Evolutionary conservation across 2,797 vertebrate genomes (phyloP), one percentile per base, ranked within the genome.

Genomic region (Chiroxiphia lanceolata): DNA sequence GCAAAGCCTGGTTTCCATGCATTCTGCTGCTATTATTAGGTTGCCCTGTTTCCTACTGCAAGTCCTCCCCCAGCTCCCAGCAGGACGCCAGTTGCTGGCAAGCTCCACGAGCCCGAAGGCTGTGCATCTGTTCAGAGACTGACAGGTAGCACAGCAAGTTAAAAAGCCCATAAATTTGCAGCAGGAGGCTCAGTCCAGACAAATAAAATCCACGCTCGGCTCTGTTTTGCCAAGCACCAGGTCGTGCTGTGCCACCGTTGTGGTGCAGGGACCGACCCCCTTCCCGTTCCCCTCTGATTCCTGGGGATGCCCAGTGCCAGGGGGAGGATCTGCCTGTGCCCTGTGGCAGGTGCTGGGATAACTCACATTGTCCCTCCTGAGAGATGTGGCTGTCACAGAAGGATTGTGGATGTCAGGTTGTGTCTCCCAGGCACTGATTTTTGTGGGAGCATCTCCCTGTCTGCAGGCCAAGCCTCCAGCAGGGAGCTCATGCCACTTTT

Each of bases 41-140:
- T 7, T 53, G 51, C 53, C 33, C 54, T 56, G 54, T 20, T n/a
- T 56, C 54, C 33, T 7, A 9, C 54, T 56, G 54, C 54, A 10
- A 56, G 33, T n/a, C 54, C 54, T 56, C 31, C 54, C 54, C 11
- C 54, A n/a, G 54, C 20, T 21, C 19, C 54, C 54, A n/a, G 54
- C 54, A 56, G 31, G 54, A 56, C 9, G 20, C 54, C 93, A 85
- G 90, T 38, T 83, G 86, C 93, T 96, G 95, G 95, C 93, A 83
- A 78, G 92, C 74, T 84, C 83, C 0, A 2, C 59, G 85, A 91
- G 95, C 96, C 96, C 71, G 87, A 65, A 79, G 96, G 95, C 93
- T 91, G 51, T 89, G 92, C 97, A 97, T 96, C 95, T 96, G 96
- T 89, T 97, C 90, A 5, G 22, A 68, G 94, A 89, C 95, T 96